Conservation (phyloP, 2,797 vertebrate species). For the Bovichtus diacanthus region DNA sequence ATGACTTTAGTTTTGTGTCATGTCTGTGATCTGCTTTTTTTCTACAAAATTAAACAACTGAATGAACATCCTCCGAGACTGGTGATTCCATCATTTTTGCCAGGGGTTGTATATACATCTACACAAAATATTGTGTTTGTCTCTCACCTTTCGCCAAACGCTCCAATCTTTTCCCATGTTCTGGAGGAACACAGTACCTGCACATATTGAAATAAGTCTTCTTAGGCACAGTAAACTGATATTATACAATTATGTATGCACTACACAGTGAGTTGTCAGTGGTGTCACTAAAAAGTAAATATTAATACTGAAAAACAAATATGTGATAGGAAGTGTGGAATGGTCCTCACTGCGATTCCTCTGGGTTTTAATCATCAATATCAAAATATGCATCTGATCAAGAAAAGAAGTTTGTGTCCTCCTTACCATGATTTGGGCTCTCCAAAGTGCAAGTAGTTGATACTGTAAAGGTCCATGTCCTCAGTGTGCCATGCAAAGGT, state of each 20-base stretch:
- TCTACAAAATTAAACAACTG: too few species aligned
- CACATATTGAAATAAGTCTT: conserved; percentile 29
- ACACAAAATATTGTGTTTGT: not conserved
- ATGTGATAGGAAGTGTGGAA: not conserved
- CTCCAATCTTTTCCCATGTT: conserved; percentile 95
- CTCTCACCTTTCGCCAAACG: conserved; percentile 94
- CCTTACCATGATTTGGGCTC: conserved; percentile 97
- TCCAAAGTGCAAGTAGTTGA: conserved; percentile 98
- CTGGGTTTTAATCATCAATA: not conserved
- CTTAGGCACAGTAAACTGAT: not conserved
- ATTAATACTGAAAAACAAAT: too few species aligned
- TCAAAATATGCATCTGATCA: not conserved
- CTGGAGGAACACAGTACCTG: conserved; percentile 96
- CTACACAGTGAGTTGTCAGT: not conserved
- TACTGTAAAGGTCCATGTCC: conserved; percentile 99
- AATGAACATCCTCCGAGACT: too few species aligned
- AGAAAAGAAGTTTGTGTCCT: conserved; percentile 23
- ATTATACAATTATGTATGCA: not conserved
- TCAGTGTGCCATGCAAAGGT: conserved; percentile 99
- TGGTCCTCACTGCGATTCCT: not conserved
- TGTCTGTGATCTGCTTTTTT: too few species aligned
- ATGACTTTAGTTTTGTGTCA: too few species aligned
- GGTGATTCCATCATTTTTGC: too few species aligned
- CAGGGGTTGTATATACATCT: not conserved
- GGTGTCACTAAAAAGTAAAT: not conserved